Evolutionary conservation across 2,888 invertebrate genomes (phyloP), one percentile per base, ranked within the genome.

Genomic region (Lochmaea crataegi): DNA sequence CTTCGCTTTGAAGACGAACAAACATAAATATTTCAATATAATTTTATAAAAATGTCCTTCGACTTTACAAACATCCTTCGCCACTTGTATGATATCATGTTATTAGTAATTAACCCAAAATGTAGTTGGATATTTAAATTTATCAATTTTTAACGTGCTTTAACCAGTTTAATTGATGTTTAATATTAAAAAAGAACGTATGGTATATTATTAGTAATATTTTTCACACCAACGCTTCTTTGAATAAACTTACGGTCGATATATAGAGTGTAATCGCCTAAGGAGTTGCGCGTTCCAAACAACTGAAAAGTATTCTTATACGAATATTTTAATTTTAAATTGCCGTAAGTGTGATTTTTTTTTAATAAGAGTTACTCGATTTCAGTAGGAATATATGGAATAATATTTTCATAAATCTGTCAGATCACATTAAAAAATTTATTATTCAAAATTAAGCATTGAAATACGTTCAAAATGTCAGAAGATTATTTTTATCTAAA

Each of bases 251-350:
- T 7, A 38, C 32, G 32, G 32, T 38, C 32, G 7, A 38, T 9
- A 38, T 38, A 38, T 38, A 38, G 9, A 38, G 32, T 38, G 32
- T 38, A 79, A 77, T 77, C 51, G 51, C 58, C 58, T 12, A 22
- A 32, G 58, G 58, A 26, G 26, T 11, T 38, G 7, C 77, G 76
- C 65, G 26, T 65, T 51, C 16, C 11, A 64, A 48, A 41, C 48
- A 18, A 64, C 42, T 41, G 42, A 45, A 45, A 64, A 48, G 42
- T 42, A 45, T 64, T 64, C 22, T 38, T 41, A 45, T 11, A 41
- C 11, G 41, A n/a, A 64, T 22, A 42, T 12, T 63, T 63, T 48
- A 22, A 64, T 64, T 42, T 63, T 58, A 58, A 58, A 26, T 22
- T 58, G 26, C 58, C 12, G 26, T n/a, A 12, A 14, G 7, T 38